Conservation (phyloP, 1,140 invertebrate species). For the Drosophila sproati region DNA sequence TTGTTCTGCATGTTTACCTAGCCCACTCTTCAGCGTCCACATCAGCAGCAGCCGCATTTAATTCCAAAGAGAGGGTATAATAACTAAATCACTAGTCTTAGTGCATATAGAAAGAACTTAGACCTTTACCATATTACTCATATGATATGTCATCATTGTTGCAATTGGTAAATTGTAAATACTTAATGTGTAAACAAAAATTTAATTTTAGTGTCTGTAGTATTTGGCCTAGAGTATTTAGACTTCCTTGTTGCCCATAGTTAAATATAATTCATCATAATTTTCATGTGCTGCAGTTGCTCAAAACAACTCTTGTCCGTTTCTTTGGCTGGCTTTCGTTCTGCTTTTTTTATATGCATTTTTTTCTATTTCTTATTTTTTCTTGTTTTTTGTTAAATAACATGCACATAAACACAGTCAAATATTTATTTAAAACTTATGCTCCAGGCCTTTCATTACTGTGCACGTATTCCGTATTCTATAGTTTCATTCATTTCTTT, state of each 20-base stretch:
- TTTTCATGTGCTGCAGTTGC: slow-evolving; percentile 64
- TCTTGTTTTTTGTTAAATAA: slow-evolving; percentile 77
- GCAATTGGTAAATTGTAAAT: no score
- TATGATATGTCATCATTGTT: no score
- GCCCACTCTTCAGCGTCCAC: slow-evolving; percentile 40
- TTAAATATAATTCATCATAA: slow-evolving; percentile 45
- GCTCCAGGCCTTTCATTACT: slow-evolving; percentile 81
- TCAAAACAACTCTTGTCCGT: slow-evolving; percentile 41
- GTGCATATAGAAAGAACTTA: background rate
- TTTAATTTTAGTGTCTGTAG: no score
- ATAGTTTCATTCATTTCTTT: slow-evolving; percentile 28
- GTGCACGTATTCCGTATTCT: slow-evolving; percentile 51
- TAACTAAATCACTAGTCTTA: background rate
- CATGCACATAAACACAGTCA: slow-evolving; percentile 72
- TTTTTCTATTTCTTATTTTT: slow-evolving; percentile 52
- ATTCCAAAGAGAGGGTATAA: slow-evolving; percentile 10
- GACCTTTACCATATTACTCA: background rate
- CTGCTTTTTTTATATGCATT: slow-evolving; percentile 47
- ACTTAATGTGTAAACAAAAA: no score
- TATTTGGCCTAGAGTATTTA: slow-evolving; percentile 12
- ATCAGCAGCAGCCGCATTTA: slow-evolving; percentile 31
- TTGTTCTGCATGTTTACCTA: slow-evolving; percentile 70
- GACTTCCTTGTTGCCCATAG: background rate
- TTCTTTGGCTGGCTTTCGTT: slow-evolving; percentile 58
- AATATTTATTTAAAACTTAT: slow-evolving; percentile 84